Conservation (phyloP, 1,140 invertebrate genomes). For the Cotesia glomerata region DNA sequence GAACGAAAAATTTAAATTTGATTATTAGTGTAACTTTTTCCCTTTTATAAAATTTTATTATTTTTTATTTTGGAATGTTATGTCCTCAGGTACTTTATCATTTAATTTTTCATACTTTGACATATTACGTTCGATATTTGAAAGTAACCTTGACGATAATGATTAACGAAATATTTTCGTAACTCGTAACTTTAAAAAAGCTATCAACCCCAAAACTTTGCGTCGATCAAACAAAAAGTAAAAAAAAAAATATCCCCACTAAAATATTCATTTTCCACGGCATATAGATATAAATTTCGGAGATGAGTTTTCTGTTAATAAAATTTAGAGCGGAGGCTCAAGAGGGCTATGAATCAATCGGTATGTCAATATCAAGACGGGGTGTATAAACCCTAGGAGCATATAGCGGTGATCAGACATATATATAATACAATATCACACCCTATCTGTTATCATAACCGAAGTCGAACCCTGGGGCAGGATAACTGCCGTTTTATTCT, state of each 20-base stretch:
- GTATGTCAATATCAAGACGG: background rate
- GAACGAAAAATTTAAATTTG: no score
- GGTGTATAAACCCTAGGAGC: background rate
- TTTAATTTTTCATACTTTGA: no score
- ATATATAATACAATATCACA: background rate
- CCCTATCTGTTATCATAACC: background rate
- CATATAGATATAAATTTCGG: background rate
- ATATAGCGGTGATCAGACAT: background rate
- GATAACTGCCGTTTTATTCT: background rate
- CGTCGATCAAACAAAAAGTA: background rate
- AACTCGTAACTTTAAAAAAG: no score
- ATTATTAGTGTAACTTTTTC: no score
- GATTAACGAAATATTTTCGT: no score
- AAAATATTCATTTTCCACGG: background rate
- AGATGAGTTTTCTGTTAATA: constrained; percentile 10
- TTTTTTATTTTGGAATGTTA: no score
- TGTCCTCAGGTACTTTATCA: no score
- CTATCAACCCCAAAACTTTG: no score
- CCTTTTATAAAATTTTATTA: no score
- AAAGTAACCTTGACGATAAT: no score
- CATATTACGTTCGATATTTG: no score
- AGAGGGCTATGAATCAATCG: constrained; percentile 5
- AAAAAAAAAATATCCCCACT: background rate
- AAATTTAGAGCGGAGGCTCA: background rate
- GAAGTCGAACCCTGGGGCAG: background rate